Evolutionary conservation across 2,888 invertebrate genomes (phyloP), one percentile per base, ranked within the genome.

Genomic region (Trachelus stipa): DNA sequence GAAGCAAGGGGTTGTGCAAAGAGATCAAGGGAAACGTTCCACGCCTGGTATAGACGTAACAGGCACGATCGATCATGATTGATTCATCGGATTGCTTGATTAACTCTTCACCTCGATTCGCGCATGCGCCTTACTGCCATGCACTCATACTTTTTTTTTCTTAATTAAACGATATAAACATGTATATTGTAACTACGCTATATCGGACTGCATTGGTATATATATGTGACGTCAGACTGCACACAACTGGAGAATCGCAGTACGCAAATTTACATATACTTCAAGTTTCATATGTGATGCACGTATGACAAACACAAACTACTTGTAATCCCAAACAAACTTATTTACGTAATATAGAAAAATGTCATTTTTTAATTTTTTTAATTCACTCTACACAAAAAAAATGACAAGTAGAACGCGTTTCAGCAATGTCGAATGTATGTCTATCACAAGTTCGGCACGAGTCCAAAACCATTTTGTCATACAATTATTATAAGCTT

Each of bases 11-110:
- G 74, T 3, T 40, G 73, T 73, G 77, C 68, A 76, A 74, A 73
- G 77, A 31, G 56, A 75, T 75, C 73, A 75, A 73, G 73, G 75
- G 71, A 76, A 73, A 82, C 76, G 76, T 76, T 78, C 37, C 74
- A 74, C 77, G 74, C 74, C 75, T 37, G 75, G 71, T 68, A 71
- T 71, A 73, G 73, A 73, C 79, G 80, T 84, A 81, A 85, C 82
- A 83, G 82, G 80, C 81, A 84, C 84, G 84, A 86, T 84, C 84
- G 85, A 80, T 77, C 81, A 79, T 85, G 85, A 85, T 86, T 85
- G 84, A 85, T 86, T 86, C 85, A 83, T 83, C 82, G 83, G 81
- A 82, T 81, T 81, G 82, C 83, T 86, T 86, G 86, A 86, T 86
- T 86, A 85, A 86, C 84, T 85, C 86, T 82, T 86, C 84, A 86